Percentiles rank a stretch among this genome's conserved stretches.
Evolutionary conservation across 2,888 invertebrate species (phyloP).

Genomic region (Protonemura montana): DNA sequence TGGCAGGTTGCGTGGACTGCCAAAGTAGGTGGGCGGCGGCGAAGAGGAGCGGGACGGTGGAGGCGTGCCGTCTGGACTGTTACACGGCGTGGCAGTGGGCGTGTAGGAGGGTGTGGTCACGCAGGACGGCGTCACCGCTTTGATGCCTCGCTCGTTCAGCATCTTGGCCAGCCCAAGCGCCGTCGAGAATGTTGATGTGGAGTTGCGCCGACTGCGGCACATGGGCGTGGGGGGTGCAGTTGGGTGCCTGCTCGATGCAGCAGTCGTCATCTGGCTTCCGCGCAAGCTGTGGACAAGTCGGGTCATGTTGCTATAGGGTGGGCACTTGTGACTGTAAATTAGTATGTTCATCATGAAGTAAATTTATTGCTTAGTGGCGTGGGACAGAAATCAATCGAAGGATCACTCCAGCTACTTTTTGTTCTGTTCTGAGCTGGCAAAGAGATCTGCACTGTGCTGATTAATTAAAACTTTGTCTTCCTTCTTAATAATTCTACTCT

Average conservation of each 20-base stretch:
- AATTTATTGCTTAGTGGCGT: too few species aligned
- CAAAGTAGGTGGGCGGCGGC: slow-evolving; percentile 62
- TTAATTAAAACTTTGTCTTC: too few species aligned
- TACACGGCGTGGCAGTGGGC: slow-evolving; percentile 88
- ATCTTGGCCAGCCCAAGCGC: slow-evolving; percentile 77
- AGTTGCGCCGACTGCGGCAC: slow-evolving; percentile 76
- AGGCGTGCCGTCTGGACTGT: slow-evolving; percentile 80
- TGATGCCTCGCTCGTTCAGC: slow-evolving; percentile 79
- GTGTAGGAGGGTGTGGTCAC: slow-evolving; percentile 74
- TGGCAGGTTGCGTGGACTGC: slow-evolving; percentile 63
- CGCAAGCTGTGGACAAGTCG: slow-evolving; percentile 60
- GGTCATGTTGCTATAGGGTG: too few species aligned
- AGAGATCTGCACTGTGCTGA: too few species aligned
- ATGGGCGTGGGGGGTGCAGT: slow-evolving; percentile 63
- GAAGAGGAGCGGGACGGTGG: slow-evolving; percentile 65
- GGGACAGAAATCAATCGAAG: too few species aligned
- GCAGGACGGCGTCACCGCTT: slow-evolving; percentile 74
- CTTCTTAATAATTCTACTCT: too few species aligned
- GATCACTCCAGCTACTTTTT: too few species aligned
- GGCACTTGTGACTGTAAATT: too few species aligned
- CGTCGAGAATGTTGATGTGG: slow-evolving; percentile 81
- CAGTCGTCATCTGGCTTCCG: slow-evolving; percentile 71
- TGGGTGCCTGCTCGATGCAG: slow-evolving; percentile 59
- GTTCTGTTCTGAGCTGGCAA: too few species aligned
- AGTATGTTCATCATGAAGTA: too few species aligned